Conservation (phyloP, 2,797 vertebrate genomes). For the Pseudomugil gertrudae region DNA sequence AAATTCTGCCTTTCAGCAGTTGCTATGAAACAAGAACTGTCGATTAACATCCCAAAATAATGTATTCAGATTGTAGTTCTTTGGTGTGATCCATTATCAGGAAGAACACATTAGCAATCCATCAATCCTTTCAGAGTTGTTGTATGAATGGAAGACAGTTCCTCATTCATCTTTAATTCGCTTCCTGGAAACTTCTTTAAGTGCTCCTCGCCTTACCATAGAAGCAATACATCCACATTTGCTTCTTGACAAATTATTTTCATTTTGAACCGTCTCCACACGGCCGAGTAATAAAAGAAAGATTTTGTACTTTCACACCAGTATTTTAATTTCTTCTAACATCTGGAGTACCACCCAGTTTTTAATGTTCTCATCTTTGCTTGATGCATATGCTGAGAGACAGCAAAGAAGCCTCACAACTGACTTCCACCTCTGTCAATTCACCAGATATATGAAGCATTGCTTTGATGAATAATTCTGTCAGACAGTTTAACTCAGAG, state of each 20-base stretch:
- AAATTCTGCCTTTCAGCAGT: not conserved
- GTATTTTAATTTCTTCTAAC: not conserved
- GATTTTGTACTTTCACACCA: not conserved
- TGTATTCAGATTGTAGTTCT: not conserved
- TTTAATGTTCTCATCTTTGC: not conserved
- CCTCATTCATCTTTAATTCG: not conserved
- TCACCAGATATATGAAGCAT: not conserved
- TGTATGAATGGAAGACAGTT: not conserved
- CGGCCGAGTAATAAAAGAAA: not conserved
- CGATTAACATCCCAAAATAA: not conserved
- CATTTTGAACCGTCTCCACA: not conserved
- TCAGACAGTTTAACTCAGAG: conserved; percentile 13
- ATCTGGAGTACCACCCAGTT: not conserved
- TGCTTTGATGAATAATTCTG: conserved; percentile 9
- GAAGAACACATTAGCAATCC: not conserved
- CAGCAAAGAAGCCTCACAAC: not conserved
- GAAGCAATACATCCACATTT: not conserved
- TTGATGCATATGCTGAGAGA: conserved; percentile 4
- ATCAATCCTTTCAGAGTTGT: not conserved
- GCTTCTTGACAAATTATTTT: not conserved
- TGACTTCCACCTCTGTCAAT: not conserved
- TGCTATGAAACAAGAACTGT: not conserved
- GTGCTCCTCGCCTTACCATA: not conserved
- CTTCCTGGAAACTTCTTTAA: not conserved
- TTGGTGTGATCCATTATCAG: not conserved